Base-by-base conservation (phyloP, 2,113 vertebrate genomes). In the Hystrix brachyura region DNA sequence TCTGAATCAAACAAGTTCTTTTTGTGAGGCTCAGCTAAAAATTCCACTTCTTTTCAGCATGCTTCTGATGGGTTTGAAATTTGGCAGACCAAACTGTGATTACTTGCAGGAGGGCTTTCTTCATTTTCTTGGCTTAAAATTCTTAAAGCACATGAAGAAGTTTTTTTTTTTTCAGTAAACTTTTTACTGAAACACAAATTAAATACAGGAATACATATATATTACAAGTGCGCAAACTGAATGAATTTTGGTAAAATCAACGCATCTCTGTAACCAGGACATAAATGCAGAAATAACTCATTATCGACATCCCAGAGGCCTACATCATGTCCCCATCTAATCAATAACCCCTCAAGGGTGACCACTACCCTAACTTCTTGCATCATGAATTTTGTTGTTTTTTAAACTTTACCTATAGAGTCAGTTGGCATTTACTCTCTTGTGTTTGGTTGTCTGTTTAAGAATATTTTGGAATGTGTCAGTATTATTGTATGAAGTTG, bases 61-160 rank as follows among this genome's bases (percentile, higher is more conserved):
- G 64, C 18, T 87, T 94, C 3, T 18, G 64, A 91, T 76, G 74
- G 14, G 29, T 94, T 95, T 95, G 83, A 93, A 89, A 96, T 27
- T 95, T 97, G 95, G 89, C 93, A 86, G 69, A 92, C 72, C 65
- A 96, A 62, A 81, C 81, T 95, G 81, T 65, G 87, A 93, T 43
- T 90, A 78, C 88, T 96, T 95, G 57, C 48, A 97, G 93, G 60
- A 96, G 38, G 38, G 15, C 38, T 90, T 95, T 93, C 62, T 76
- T 93, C 83, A 94, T 90, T 96, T 97, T 95, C 95, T 87, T 97
- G 80, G 84, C 71, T 94, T 93, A 81, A 96, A 82, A 90, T 87
- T 95, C 17, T 12, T 95, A 80, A 84, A 97, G 59, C 11, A 62
- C 32, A 90, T 79, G 72, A 85, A 69, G 25, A 92, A 89, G 9